Evolutionary conservation across 53 echinoderm and acorn worm genomes (phyloP).

Genomic region (Luidia sarsii): DNA sequence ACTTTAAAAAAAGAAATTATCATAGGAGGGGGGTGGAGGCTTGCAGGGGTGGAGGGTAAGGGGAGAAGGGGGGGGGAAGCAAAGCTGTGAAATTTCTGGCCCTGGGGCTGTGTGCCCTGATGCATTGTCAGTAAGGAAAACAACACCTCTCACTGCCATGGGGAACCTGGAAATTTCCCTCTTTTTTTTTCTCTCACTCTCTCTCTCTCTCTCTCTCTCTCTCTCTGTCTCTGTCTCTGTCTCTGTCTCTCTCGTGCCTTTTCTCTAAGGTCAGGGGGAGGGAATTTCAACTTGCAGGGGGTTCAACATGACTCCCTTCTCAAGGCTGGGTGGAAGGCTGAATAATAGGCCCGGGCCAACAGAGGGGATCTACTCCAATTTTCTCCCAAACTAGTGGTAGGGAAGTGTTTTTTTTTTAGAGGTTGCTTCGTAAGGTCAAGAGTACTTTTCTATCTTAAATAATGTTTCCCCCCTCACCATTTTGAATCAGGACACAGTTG

Average conservation of each 20-base stretch:
- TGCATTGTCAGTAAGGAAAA: constrained; percentile 43
- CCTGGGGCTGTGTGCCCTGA: constrained; percentile 16
- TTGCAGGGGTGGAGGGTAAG: too few relatives aligned
- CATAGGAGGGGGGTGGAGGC: background rate
- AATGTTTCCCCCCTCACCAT: background rate
- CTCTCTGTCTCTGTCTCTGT: too few relatives aligned
- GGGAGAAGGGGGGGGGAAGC: too few relatives aligned
- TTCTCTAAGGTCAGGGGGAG: constrained; percentile 21
- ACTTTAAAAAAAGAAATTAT: background rate
- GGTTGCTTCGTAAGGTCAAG: background rate
- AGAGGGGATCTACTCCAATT: too few relatives aligned
- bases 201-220: too few relatives aligned
- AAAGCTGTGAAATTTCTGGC: constrained; percentile 11
- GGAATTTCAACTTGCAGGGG: background rate
- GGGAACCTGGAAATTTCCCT: too few relatives aligned
- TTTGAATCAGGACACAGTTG: background rate
- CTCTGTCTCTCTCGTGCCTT: too few relatives aligned
- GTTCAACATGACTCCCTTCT: constrained; percentile 16
- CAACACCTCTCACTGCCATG: too few relatives aligned
- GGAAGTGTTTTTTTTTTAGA: background rate
- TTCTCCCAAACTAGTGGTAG: too few relatives aligned
- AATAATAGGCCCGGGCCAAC: too few relatives aligned
- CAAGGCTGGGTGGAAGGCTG: background rate
- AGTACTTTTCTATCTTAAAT: background rate
- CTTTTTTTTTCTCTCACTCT: too few relatives aligned